These are phyloP conservation scores for Lethocerus indicus DNA, from an alignment of 1,140 invertebrate genomes.

Conservation along the genomic window DNA sequence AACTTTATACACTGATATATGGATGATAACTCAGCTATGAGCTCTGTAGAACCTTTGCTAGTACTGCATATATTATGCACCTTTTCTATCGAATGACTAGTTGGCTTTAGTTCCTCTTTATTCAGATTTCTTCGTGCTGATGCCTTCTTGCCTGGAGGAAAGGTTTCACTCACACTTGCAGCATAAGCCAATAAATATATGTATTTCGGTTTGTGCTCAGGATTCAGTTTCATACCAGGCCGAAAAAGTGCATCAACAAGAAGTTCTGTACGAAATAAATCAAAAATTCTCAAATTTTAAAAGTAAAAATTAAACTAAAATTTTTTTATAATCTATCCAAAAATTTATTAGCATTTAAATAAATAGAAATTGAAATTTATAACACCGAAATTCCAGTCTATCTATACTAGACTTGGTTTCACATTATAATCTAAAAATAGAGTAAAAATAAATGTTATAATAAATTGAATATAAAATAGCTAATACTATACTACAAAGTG, in stretches of 20 bases:
- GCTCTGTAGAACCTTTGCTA: constrained; percentile 81
- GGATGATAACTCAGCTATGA: constrained; percentile 75
- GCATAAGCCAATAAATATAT: constrained; percentile 91
- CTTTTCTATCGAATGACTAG: constrained; percentile 83
- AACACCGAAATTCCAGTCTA: too few relatives aligned
- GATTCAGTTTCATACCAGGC: constrained; percentile 81
- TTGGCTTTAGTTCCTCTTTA: constrained; percentile 80
- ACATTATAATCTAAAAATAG: too few relatives aligned
- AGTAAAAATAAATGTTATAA: too few relatives aligned
- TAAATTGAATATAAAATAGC: too few relatives aligned
- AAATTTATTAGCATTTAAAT: too few relatives aligned
- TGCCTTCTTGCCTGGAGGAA: constrained; percentile 47
- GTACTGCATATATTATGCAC: constrained; percentile 80
- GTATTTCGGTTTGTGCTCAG: constrained; percentile 95
- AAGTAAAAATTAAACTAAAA: too few relatives aligned
- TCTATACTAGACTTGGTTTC: too few relatives aligned
- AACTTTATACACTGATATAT: constrained; percentile 83
- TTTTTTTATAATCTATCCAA: too few relatives aligned
- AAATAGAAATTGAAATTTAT: too few relatives aligned
- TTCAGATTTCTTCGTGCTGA: constrained; percentile 38
- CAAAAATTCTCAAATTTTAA: too few relatives aligned
- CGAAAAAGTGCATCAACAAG: constrained; percentile 88
- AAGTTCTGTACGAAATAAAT: constrained; percentile 58
- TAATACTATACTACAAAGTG: too few relatives aligned
- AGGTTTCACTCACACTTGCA: constrained; percentile 73